Conservation (phyloP, 2,888 invertebrate genomes). For the Hyles lineata region DNA sequence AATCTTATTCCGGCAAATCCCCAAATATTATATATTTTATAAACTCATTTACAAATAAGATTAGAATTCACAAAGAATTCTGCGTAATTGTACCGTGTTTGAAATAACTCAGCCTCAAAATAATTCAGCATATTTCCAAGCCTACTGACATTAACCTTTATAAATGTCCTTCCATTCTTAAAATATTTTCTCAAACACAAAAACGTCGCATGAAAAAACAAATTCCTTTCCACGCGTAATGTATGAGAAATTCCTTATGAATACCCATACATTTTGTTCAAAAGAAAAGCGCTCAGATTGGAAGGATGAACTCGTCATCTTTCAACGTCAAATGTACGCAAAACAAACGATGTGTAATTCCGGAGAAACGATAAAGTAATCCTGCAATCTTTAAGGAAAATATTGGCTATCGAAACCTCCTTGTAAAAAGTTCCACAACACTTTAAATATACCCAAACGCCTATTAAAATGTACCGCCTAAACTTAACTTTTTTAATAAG, state of each 20-base stretch:
- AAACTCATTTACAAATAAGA: not conserved
- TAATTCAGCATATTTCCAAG: not conserved
- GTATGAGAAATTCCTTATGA: not conserved
- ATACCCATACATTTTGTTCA: slow-evolving; percentile 1
- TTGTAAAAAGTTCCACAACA: slow-evolving; percentile 26
- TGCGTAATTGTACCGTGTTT: not conserved
- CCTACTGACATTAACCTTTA: slow-evolving; percentile 8
- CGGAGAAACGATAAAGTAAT: slow-evolving; percentile 25
- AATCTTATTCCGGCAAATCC: too few relatives aligned
- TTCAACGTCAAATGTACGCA: slow-evolving; percentile 38
- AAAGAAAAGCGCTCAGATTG: slow-evolving; percentile 12
- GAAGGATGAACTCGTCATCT: slow-evolving; percentile 38
- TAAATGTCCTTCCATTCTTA: not conserved
- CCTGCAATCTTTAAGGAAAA: slow-evolving; percentile 16
- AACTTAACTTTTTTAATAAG: slow-evolving; percentile 77
- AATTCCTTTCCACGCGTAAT: slow-evolving; percentile 1
- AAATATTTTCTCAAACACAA: slow-evolving; percentile 5
- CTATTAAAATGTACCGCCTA: slow-evolving; percentile 36
- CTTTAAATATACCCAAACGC: slow-evolving; percentile 56
- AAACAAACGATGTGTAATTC: slow-evolving; percentile 23
- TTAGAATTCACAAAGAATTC: not conserved
- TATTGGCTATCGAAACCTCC: not conserved
- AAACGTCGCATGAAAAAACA: not conserved
- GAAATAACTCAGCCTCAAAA: slow-evolving; percentile 7
- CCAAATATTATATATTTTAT: not conserved